A percentile compares a stretch with the other conserved stretches of the same genome.
These are phyloP conservation scores for Caenorhabditis zanzibari DNA, from an alignment of 2,888 invertebrate genomes.

Conservation along the genomic window DNA sequence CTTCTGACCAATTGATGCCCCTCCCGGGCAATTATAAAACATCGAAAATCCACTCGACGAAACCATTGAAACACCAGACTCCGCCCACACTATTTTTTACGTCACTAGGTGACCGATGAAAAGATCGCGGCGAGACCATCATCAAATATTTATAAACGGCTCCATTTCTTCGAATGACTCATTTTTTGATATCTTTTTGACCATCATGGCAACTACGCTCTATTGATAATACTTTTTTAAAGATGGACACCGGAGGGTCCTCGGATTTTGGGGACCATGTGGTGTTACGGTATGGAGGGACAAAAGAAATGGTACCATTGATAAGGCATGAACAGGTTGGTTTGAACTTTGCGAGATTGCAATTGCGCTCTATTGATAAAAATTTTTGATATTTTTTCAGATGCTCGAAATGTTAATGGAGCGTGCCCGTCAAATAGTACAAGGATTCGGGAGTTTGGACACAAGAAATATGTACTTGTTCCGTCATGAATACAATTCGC, in stretches of 20 bases:
- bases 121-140: slow-evolving; percentile 48
- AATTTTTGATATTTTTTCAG: slow-evolving; percentile 73
- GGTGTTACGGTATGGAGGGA: slow-evolving; percentile 58
- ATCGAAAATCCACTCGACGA: slow-evolving; percentile 31
- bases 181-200: neutral
- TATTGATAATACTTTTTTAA: neutral
- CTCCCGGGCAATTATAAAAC: slow-evolving; percentile 33
- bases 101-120: slow-evolving; percentile 44
- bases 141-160: slow-evolving; percentile 57
- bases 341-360: neutral
- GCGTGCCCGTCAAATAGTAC: slow-evolving; percentile 76
- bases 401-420: slow-evolving; percentile 74
- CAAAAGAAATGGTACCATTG: slow-evolving; percentile 45
- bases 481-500: slow-evolving; percentile 82
- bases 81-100: slow-evolving; percentile 8
- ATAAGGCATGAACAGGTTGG: slow-evolving; percentile 52
- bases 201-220: slow-evolving; percentile 4
- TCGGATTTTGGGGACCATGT: slow-evolving; percentile 52
- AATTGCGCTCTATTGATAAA: neutral
- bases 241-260: slow-evolving; percentile 40
- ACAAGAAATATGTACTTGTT: slow-evolving; percentile 80
- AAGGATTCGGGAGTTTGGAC: slow-evolving; percentile 59
- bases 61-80: slow-evolving; percentile 31
- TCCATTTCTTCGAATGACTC: no score
- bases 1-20: slow-evolving; percentile 2